Percentiles rank a stretch among this genome's conserved stretches.
phyloP scores from a whole-genome alignment of 1,140 invertebrate species.

The Meloidogyne hapla region DNA sequence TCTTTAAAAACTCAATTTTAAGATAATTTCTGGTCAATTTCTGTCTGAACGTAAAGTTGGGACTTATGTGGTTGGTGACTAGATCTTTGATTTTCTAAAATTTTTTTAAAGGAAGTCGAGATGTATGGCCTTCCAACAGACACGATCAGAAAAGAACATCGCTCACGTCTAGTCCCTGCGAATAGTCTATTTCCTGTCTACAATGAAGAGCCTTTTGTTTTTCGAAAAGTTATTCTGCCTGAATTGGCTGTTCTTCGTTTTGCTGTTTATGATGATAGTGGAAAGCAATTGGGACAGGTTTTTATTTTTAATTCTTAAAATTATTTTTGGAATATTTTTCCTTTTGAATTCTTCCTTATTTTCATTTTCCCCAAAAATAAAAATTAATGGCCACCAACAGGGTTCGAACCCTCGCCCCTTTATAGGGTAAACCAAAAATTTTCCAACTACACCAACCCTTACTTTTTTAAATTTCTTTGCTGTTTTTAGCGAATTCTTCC shows the following conservation, averaged over 20 bases:
- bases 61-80: conserved; percentile 99
- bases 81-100: conserved; percentile 73
- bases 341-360: neutral
- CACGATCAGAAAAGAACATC: conserved; percentile 95
- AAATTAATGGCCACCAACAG: neutral
- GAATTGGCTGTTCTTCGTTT: conserved; percentile 94
- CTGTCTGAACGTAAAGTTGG: conserved; percentile 97
- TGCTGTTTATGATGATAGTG: conserved; percentile 97
- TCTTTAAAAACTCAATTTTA: too few species aligned
- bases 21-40: conserved; percentile 98
- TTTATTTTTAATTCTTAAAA: neutral
- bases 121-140: conserved; percentile 79
- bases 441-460: neutral
- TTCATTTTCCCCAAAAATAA: neutral
- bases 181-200: conserved; percentile 97
- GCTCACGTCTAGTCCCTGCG: conserved; percentile 87
- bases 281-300: conserved; percentile 86
- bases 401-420: neutral
- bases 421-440: too few species aligned
- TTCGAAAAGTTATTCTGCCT: conserved; percentile 94
- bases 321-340: neutral
- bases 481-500: conserved; percentile 88
- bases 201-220: conserved; percentile 84
- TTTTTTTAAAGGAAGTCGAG: neutral
- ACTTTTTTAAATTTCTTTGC: neutral